Conservation (phyloP, 2,888 invertebrate genomes). For the Orthonevra nobilis region DNA sequence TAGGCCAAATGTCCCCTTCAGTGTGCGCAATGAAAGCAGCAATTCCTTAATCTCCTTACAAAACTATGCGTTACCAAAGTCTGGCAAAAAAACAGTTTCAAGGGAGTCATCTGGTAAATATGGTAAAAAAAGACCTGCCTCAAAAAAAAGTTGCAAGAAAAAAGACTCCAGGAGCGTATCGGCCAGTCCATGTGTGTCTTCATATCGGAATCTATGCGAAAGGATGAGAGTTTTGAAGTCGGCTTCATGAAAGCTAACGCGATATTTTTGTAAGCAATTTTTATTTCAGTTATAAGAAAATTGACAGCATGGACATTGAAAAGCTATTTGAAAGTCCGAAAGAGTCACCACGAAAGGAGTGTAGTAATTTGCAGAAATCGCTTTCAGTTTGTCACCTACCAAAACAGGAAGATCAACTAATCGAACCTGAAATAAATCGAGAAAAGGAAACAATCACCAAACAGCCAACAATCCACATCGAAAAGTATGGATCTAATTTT, state of each 20-base stretch:
- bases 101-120: constrained; percentile 12
- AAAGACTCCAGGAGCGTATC: constrained; percentile 41
- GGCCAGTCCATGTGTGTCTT: constrained; percentile 27
- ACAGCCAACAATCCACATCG: no score
- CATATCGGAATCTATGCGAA: constrained; percentile 41
- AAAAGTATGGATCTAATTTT: constrained; percentile 10
- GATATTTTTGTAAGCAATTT: no score
- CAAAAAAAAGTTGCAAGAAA: constrained; percentile 27
- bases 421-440: not conserved
- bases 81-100: constrained; percentile 1
- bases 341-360: not conserved
- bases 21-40: constrained; percentile 54
- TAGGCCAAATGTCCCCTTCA: constrained; percentile 59
- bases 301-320: constrained; percentile 26
- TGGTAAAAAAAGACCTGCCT: constrained; percentile 18
- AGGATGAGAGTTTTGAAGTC: constrained; percentile 48
- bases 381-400: constrained; percentile 50
- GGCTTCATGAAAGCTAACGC: no score
- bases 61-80: constrained; percentile 1
- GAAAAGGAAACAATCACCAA: constrained; percentile 11
- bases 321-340: not conserved
- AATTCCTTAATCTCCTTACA: constrained; percentile 54
- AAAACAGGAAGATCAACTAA: constrained; percentile 1
- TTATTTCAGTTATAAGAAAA: constrained; percentile 31
- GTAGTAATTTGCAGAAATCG: constrained; percentile 25